Evolutionary conservation across 2,888 invertebrate species (phyloP), one percentile per base, ranked within the genome.

Genomic region (Drosophila eohydei): DNA sequence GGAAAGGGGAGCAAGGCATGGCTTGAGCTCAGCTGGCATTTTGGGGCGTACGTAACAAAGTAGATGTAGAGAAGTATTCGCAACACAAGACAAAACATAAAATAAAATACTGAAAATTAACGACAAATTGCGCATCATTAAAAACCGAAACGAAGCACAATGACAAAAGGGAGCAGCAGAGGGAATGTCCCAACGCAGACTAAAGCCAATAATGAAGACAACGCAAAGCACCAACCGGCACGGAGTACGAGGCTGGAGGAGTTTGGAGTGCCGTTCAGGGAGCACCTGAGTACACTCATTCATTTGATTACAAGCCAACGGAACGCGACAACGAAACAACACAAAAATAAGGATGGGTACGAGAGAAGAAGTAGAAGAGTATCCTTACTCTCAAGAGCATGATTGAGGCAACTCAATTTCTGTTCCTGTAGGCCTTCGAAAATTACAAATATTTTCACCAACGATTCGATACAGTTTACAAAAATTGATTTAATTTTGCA

Each of bases 61-160:
- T 55, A 48, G 59, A 48, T 76, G 63, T 63, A 43, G n/a, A 52
- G 56, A 70, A 83, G 73, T 71, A 64, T 71, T 71, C 66, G 46
- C 66, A 64, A 67, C 59, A 71, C 71, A 80, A 80, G 77, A 71
- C 71, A 74, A 82, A 71, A 79, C 80, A 84, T 77, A 75, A 87
- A 78, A 82, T 74, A 85, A 76, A 85, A 84, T 81, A 74, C 80
- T 72, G 76, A 81, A 88, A 88, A 88, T 88, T 87, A 88, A 85
- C 88, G 85, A 88, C 89, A 88, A 88, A 88, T 89, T 88, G 88
- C 80, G 82, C 88, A 81, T 88, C 89, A 89, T 88, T 88, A 85
- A 82, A 83, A 83, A 77, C 80, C 58, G 36, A 71, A 61, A 43
- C 30, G 40, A 34, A 40, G 26, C 50, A 48, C 44, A 56, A 44